Conservation (phyloP, 1,140 invertebrate species). For the Solenopsis fugax region DNA sequence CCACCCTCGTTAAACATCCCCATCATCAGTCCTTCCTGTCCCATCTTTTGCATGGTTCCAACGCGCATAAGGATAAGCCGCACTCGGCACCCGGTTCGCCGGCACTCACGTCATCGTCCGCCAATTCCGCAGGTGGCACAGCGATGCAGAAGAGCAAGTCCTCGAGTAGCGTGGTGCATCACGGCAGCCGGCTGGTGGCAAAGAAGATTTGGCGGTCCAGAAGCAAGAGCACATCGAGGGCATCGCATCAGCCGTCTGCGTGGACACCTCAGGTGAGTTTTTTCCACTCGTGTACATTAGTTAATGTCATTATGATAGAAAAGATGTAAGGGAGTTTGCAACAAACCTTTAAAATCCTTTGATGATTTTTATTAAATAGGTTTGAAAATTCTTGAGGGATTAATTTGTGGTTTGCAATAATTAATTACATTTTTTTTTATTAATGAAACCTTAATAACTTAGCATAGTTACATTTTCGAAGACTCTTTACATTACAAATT, state of each 20-base stretch:
- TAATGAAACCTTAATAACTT: neutral
- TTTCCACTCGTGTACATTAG: neutral
- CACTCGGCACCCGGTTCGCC: conserved; percentile 85
- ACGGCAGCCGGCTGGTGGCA: conserved; percentile 90
- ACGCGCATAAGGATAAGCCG: conserved; percentile 86
- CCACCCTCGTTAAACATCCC: conserved; percentile 87
- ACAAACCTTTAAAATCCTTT: neutral
- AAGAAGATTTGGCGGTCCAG: conserved; percentile 94
- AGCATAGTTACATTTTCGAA: neutral
- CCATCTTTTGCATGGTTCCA: conserved; percentile 89
- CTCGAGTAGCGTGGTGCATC: conserved; percentile 94
- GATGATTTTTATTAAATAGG: neutral
- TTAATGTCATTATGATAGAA: neutral
- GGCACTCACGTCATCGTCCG: conserved; percentile 84
- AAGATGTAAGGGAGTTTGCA: neutral
- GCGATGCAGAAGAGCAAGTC: conserved; percentile 96
- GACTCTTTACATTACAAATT: neutral
- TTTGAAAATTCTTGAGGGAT: neutral
- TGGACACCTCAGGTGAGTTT: conserved; percentile 94
- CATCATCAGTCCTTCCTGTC: conserved; percentile 90
- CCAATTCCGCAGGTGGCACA: conserved; percentile 87
- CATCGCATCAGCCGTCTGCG: conserved; percentile 85
- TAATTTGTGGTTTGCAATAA: neutral
- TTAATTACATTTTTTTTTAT: neutral
- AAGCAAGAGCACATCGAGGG: conserved; percentile 92